A percentile compares a stretch with the other conserved stretches of the same genome.
Evolutionary conservation across 2,113 vertebrate genomes (phyloP).

Genomic region (Odocoileus virginianus): DNA sequence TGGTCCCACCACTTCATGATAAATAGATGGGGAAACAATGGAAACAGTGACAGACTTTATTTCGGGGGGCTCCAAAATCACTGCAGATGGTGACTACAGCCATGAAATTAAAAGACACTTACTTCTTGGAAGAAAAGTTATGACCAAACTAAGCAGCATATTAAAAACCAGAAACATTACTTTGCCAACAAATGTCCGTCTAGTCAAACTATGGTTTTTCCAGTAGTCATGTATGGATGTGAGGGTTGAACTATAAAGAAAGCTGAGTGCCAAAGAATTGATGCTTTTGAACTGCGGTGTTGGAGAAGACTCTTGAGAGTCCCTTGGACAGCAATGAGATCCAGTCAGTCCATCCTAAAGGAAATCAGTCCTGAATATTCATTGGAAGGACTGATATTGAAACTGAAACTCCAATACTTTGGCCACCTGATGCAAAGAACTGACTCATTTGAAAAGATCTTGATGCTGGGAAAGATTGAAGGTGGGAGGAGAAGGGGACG

Average conservation of each 20-base stretch:
- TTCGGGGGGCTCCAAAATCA: not conserved
- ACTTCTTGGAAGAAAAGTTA: not conserved
- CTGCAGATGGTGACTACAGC: not conserved
- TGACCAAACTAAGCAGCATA: not conserved
- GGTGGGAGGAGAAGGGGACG: accelerated
- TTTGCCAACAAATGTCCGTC: not conserved
- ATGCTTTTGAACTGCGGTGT: not conserved
- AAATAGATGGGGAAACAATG: not conserved
- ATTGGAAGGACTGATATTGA: not conserved
- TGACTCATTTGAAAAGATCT: not conserved
- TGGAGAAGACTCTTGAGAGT: not conserved
- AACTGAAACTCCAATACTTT: not conserved
- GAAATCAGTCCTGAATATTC: not conserved
- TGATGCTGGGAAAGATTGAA: not conserved
- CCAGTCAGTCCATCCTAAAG: not conserved
- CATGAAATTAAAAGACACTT: not conserved
- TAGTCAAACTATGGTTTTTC: not conserved
- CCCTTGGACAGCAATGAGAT: not conserved
- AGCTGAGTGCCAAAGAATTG: not conserved
- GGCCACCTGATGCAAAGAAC: not conserved
- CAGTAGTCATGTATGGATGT: not conserved
- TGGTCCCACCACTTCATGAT: not conserved
- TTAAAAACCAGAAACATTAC: not conserved
- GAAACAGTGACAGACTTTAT: not conserved
- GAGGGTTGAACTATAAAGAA: not conserved